A percentile compares a stretch with the other conserved stretches of the same genome.
phyloP scores from a whole-genome alignment of 2,888 invertebrate species.

The Brenthis daphne region DNA sequence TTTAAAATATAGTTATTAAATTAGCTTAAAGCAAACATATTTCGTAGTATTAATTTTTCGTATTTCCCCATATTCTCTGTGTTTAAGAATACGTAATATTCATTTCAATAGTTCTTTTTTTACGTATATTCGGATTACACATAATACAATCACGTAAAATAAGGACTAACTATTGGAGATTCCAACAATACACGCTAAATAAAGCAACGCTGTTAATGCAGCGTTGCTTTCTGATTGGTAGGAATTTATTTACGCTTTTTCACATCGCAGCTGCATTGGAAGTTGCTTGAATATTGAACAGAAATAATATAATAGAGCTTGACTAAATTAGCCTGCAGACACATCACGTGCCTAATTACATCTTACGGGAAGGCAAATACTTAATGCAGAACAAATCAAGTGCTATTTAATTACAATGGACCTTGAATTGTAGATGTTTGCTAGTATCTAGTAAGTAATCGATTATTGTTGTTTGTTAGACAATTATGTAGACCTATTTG shows the following conservation, averaged over 20 bases:
- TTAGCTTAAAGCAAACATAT: neutral
- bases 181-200: conserved; percentile 4
- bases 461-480: neutral
- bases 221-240: conserved; percentile 15
- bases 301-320: conserved; percentile 21
- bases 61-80: too few relatives aligned
- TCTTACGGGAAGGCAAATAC: conserved; percentile 23
- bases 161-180: neutral
- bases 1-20: neutral
- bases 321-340: conserved; percentile 20
- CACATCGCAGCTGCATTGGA: neutral
- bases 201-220: too few relatives aligned
- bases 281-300: neutral
- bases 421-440: conserved; percentile 33
- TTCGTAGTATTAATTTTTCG: too few relatives aligned
- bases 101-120: too few relatives aligned
- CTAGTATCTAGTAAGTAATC: conserved; percentile 15
- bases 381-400: conserved; percentile 29
- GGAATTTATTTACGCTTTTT: conserved; percentile 14
- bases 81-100: too few relatives aligned
- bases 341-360: conserved; percentile 35
- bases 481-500: too few relatives aligned
- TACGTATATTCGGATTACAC: too few relatives aligned
- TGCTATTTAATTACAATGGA: conserved; percentile 30
- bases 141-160: too few relatives aligned